phyloP scores from a whole-genome alignment of 2,113 vertebrate species.

The Macroglossus sobrinus region DNA sequence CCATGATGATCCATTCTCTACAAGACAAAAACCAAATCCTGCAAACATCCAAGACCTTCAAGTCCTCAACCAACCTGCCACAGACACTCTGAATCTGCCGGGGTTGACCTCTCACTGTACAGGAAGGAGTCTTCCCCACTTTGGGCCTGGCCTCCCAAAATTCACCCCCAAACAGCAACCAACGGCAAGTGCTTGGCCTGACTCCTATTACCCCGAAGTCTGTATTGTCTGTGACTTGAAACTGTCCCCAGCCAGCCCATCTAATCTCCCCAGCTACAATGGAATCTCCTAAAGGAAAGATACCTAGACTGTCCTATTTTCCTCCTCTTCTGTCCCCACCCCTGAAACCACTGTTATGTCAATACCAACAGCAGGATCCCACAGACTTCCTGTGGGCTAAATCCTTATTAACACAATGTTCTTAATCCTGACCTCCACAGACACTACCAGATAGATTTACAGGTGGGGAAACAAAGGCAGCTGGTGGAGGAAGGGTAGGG shows the following conservation, averaged over 20 bases:
- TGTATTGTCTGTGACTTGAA: not conserved
- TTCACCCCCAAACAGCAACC: not conserved
- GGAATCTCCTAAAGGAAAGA: not conserved
- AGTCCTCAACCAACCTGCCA: not conserved
- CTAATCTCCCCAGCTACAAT: not conserved
- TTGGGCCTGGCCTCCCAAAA: not conserved
- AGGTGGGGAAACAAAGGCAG: not conserved
- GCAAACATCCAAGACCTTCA: not conserved
- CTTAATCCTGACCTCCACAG: not conserved
- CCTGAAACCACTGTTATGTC: not conserved
- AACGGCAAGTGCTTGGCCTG: rapidly evolving
- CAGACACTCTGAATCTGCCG: not conserved
- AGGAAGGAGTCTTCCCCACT: not conserved
- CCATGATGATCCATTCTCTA: not conserved
- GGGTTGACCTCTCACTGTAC: too few relatives aligned
- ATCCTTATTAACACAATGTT: not conserved
- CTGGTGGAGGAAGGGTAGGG: not conserved
- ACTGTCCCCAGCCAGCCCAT: not conserved
- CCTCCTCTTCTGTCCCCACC: not conserved
- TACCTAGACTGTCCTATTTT: not conserved
- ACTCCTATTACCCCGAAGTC: too few relatives aligned
- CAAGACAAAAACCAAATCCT: not conserved
- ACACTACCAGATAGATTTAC: not conserved
- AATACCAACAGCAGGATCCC: not conserved
- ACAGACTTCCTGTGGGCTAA: not conserved